Base-by-base conservation (phyloP, 1,140 invertebrate species). In the Lanistes nyassanus region DNA sequence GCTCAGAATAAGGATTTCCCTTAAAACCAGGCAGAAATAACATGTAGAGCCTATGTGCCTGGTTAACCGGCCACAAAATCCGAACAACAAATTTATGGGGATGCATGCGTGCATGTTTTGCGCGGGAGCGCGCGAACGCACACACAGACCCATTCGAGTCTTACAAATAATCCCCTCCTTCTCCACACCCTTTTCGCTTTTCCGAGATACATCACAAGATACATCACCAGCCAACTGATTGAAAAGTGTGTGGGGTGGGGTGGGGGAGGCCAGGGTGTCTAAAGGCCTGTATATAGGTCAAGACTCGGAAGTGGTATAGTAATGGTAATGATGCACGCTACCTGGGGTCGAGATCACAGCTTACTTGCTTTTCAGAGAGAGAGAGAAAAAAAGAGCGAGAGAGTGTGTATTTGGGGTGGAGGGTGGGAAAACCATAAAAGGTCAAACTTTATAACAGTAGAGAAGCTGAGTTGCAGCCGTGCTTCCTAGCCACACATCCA, bases 131-230 rank as follows among this genome's bases (percentile, higher is more conserved):
- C 23, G 23, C 58, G 31, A 23, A 60, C 58, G 7, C 58, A 60
- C 58, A 60, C 58, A 60, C 58, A 60, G n/a, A 60, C 58, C n/a
- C 58, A 60, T 31, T 60, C 58, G 7, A 23, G 31, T 31, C n/a
- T n/a, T n/a, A n/a, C n/a, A n/a, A n/a, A n/a, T n/a, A n/a, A n/a
- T n/a, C n/a, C n/a, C n/a, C n/a, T n/a, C n/a, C n/a, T n/a, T n/a
- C n/a, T n/a, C n/a, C n/a, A n/a, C n/a, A n/a, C n/a, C n/a, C n/a
- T n/a, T n/a, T n/a, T n/a, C n/a, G n/a, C n/a, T n/a, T 26, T 23
- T 6, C 58, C n/a, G 5, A 60, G n/a, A 31, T 23, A 11, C 31
- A 60, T 6, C 31, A 60, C n/a, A n/a, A 26, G 23, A 31, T 60
- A 16, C 53, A 55, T 16, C n/a, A 16, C 31, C 31, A 9, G n/a